These are phyloP conservation scores for Pristionchus mayeri DNA, from an alignment of 2,888 invertebrate genomes.

Conservation along the genomic window DNA sequence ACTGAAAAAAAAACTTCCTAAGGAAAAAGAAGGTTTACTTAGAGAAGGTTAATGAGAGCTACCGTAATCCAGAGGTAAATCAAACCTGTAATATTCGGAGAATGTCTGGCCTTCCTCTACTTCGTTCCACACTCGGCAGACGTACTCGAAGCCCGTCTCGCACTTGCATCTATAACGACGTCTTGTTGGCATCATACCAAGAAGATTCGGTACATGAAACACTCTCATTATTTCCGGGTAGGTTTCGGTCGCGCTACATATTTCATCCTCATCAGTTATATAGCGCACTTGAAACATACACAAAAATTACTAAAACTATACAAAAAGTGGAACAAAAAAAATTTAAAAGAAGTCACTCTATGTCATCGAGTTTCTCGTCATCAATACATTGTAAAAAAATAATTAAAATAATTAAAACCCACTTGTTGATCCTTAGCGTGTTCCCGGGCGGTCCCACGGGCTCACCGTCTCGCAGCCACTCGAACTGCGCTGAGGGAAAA, in stretches of 20 bases:
- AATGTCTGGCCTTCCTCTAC: slow-evolving; percentile 56
- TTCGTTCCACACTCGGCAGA: slow-evolving; percentile 56
- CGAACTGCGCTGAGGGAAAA: slow-evolving; percentile 74
- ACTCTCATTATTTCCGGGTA: no score
- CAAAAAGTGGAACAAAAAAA: no score
- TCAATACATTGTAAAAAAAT: no score
- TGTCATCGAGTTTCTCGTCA: no score
- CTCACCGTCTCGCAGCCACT: slow-evolving; percentile 73
- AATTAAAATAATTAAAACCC: background rate
- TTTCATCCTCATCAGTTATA: no score
- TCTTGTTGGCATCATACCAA: slow-evolving; percentile 44
- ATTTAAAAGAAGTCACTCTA: no score
- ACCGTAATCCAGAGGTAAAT: background rate
- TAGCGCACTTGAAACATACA: no score
- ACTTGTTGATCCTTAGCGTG: slow-evolving; percentile 18
- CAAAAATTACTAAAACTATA: no score
- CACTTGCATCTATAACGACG: slow-evolving; percentile 64
- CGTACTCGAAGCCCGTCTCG: slow-evolving; percentile 54
- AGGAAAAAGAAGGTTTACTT: no score
- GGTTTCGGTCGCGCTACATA: no score
- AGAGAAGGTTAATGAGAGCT: no score
- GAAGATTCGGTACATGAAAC: background rate
- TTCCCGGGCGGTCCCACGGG: slow-evolving; percentile 53
- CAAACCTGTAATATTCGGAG: slow-evolving; percentile 55
- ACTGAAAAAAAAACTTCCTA: no score